These are phyloP conservation scores for Anoplolepis gracilipes DNA, from an alignment of 1,140 invertebrate genomes.

Conservation along the genomic window DNA sequence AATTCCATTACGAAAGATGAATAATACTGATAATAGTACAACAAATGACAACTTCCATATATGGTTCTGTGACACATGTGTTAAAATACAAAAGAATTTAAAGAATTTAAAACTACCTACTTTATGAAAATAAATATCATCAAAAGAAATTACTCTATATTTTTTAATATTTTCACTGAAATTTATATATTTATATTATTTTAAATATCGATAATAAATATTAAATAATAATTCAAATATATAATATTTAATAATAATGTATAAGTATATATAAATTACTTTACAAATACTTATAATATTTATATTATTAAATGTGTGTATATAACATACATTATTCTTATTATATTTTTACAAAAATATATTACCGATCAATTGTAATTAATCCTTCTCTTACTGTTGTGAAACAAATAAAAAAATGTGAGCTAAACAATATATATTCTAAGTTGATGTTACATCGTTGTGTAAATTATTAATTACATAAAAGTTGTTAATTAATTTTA, in stretches of 20 bases:
- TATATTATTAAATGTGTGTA: no score
- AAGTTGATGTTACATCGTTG: no score
- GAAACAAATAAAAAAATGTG: no score
- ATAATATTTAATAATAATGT: no score
- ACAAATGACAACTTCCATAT: not conserved
- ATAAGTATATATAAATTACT: no score
- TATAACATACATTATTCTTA: not conserved
- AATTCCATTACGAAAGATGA: conserved; percentile 10
- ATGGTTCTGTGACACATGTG: not conserved
- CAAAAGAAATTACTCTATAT: not conserved
- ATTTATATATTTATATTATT: no score
- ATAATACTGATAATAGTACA: conserved; percentile 1
- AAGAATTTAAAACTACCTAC: not conserved
- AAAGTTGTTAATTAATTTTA: no score
- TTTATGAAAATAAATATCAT: not conserved
- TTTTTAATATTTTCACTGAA: no score
- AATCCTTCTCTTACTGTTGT: not conserved
- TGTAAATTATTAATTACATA: not conserved
- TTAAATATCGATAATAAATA: no score
- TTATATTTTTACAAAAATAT: not conserved
- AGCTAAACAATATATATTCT: not conserved
- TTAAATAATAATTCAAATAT: no score
- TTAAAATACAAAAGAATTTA: not conserved
- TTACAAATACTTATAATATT: no score
- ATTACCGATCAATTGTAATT: not conserved